Evolutionary conservation across 2,113 vertebrate species (phyloP).

Genomic region (Hyperopisus bebe): DNA sequence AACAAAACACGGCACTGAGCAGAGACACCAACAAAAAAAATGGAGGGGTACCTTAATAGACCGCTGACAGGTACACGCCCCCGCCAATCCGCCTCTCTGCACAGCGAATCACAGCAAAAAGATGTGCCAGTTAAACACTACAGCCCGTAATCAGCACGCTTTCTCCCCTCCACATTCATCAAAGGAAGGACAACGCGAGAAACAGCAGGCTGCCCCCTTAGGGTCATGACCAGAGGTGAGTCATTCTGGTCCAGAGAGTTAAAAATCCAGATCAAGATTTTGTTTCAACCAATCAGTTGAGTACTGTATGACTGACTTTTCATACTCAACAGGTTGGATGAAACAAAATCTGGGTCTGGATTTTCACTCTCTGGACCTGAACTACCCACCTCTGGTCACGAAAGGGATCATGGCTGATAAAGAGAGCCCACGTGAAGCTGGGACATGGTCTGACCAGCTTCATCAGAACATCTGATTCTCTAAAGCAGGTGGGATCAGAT

Average conservation of each 20-base stretch:
- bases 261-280: neutral
- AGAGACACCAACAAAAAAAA: neutral
- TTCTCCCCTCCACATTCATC: neutral
- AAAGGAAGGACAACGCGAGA: neutral
- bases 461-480: neutral
- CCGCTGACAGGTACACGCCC: slow-evolving; percentile 30
- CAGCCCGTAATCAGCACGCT: neutral
- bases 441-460: neutral
- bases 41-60: slow-evolving; percentile 32
- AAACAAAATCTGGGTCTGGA: neutral
- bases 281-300: neutral
- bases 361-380: neutral
- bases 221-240: neutral
- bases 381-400: neutral
- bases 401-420: neutral
- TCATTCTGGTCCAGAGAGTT: neutral
- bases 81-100: slow-evolving; percentile 21
- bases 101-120: slow-evolving; percentile 29
- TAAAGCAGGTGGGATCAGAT: neutral
- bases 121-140: slow-evolving; percentile 22
- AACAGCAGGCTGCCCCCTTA: neutral
- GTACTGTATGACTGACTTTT: neutral
- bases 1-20: neutral
- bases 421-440: neutral
- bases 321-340: neutral